Percentiles rank a stretch among this genome's conserved stretches.
Conservation (phyloP, 2,113 vertebrate genomes). For the Gallinago media region DNA sequence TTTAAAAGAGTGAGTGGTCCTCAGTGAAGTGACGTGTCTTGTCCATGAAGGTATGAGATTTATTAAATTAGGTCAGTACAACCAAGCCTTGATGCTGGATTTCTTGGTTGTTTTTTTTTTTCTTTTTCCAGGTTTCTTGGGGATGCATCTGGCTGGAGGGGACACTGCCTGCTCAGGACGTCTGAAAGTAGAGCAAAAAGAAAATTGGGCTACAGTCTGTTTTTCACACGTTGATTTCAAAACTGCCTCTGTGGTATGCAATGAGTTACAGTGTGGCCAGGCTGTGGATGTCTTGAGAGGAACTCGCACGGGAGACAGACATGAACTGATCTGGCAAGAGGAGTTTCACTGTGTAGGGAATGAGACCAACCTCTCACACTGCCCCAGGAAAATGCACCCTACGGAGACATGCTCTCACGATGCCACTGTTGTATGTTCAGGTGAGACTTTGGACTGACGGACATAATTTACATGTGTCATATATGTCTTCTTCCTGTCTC, state of each 20-base stretch:
- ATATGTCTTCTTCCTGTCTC: neutral
- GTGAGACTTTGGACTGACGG: slow-evolving; percentile 55
- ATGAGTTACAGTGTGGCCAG: slow-evolving; percentile 73
- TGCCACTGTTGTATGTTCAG: slow-evolving; percentile 73
- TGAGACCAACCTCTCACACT: slow-evolving; percentile 68
- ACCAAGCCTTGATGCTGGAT: neutral
- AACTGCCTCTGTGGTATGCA: slow-evolving; percentile 74
- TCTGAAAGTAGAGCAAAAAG: slow-evolving; percentile 69
- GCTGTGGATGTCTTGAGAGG: slow-evolving; percentile 32
- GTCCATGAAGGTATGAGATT: neutral
- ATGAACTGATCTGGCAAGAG: slow-evolving; percentile 70
- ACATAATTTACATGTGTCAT: neutral
- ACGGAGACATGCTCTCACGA: slow-evolving; percentile 52
- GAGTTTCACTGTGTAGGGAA: slow-evolving; percentile 70
- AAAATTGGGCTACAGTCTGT: slow-evolving; percentile 68
- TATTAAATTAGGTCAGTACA: neutral
- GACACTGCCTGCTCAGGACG: slow-evolving; percentile 73
- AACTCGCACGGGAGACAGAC: slow-evolving; percentile 41
- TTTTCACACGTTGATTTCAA: slow-evolving; percentile 71
- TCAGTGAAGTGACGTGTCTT: neutral
- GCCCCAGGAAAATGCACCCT: slow-evolving; percentile 12
- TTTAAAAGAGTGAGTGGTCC: neutral
- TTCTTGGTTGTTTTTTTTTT: neutral
- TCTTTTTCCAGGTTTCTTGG: slow-evolving; percentile 61
- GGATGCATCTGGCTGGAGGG: slow-evolving; percentile 56